Conservation (phyloP, 2,888 invertebrate species). For the Phyllotreta cruciferae region DNA sequence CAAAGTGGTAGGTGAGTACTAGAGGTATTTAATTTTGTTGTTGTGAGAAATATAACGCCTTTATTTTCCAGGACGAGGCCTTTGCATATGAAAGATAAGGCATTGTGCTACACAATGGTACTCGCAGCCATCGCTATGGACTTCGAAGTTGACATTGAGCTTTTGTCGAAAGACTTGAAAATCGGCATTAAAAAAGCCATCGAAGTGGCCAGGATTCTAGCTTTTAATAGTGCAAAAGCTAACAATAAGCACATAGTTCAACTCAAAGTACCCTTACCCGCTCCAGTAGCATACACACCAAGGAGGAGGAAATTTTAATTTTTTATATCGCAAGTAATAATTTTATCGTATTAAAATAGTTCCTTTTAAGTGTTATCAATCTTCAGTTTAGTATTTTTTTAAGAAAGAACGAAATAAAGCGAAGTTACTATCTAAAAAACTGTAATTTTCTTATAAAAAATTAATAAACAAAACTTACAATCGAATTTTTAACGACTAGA, state of each 20-base stretch:
- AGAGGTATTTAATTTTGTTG: neutral
- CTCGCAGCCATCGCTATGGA: conserved; percentile 51
- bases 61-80: conserved; percentile 52
- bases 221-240: conserved; percentile 45
- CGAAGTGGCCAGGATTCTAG: conserved; percentile 53
- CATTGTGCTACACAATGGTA: conserved; percentile 54
- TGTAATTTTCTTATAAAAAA: conserved; percentile 13
- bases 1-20: conserved; percentile 45
- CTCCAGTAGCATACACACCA: conserved; percentile 40
- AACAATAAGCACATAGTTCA: conserved; percentile 48
- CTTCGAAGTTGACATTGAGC: conserved; percentile 51
- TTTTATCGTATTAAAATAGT: too few relatives aligned
- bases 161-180: conserved; percentile 51
- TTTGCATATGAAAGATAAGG: conserved; percentile 55
- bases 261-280: conserved; percentile 53
- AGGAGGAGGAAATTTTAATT: conserved; percentile 32
- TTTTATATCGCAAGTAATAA: too few relatives aligned
- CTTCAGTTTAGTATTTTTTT: too few relatives aligned
- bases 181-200: conserved; percentile 52
- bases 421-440: neutral
- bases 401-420: neutral
- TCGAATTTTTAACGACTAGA: conserved; percentile 33
- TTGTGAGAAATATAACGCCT: neutral
- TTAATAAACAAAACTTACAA: conserved; percentile 22
- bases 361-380: too few relatives aligned